Evolutionary conservation across 2,888 invertebrate species (phyloP).

Genomic region (Sinotaia quadrata): DNA sequence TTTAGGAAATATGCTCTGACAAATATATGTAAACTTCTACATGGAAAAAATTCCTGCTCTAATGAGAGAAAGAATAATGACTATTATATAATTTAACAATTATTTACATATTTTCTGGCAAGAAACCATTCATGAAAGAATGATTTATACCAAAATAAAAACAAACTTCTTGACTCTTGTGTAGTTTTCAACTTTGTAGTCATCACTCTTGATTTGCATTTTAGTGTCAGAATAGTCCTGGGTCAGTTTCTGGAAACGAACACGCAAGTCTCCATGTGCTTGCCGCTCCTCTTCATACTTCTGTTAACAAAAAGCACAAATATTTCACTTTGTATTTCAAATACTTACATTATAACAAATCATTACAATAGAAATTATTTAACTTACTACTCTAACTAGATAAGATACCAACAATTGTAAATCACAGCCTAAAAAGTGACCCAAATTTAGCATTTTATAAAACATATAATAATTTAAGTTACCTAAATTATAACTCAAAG

Average conservation of each 20-base stretch:
- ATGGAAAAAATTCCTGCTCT: too few species aligned
- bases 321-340: too few species aligned
- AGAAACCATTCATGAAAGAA: background rate
- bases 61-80: background rate
- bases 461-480: too few species aligned
- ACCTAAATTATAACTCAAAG: too few species aligned
- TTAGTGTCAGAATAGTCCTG: conserved; percentile 62
- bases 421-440: too few species aligned
- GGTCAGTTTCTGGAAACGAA: conserved; percentile 63
- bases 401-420: too few species aligned
- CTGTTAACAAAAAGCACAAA: conserved; percentile 39
- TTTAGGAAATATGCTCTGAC: too few species aligned
- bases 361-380: too few species aligned
- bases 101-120: background rate
- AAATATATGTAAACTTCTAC: too few species aligned
- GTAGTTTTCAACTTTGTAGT: conserved; percentile 70
- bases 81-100: background rate
- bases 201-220: conserved; percentile 60
- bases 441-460: too few species aligned
- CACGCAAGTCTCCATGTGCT: conserved; percentile 60
- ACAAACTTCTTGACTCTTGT: conserved; percentile 67
- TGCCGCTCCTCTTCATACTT: conserved; percentile 62
- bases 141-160: background rate
- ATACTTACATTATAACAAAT: too few species aligned
- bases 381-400: too few species aligned